Evolutionary conservation across 2,797 vertebrate genomes (phyloP).

Genomic region (Gallinago nigripennis): DNA sequence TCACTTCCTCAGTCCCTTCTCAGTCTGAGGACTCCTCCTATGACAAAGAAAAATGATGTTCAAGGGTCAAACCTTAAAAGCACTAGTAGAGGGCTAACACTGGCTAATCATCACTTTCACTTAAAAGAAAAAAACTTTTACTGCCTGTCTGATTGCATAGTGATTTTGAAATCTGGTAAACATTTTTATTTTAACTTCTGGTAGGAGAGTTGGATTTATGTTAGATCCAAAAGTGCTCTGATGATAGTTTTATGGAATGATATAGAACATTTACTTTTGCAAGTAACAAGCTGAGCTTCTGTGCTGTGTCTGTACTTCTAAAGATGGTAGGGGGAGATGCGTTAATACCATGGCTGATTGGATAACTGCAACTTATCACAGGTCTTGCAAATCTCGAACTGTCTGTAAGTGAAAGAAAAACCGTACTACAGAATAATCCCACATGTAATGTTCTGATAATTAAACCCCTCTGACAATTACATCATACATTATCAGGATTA

Average conservation of each 20-base stretch:
- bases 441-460: constrained; percentile 85
- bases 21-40: background rate
- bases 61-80: background rate
- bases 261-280: background rate
- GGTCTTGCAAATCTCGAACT: constrained; percentile 53
- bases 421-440: constrained; percentile 64
- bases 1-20: background rate
- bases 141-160: background rate
- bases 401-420: constrained; percentile 71
- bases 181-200: background rate
- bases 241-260: background rate
- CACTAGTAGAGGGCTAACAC: background rate
- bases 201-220: background rate
- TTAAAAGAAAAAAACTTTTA: background rate
- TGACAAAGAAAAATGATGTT: background rate
- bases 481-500: constrained; percentile 88
- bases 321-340: background rate
- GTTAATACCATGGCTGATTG: background rate
- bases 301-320: background rate
- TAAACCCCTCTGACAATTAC: constrained; percentile 92
- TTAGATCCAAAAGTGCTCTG: background rate
- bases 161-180: background rate
- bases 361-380: background rate
- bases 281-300: background rate
- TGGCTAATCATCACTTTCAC: background rate